These are phyloP conservation scores for Leptinotarsa texana DNA, from an alignment of 1,140 invertebrate genomes.

Conservation along the genomic window DNA sequence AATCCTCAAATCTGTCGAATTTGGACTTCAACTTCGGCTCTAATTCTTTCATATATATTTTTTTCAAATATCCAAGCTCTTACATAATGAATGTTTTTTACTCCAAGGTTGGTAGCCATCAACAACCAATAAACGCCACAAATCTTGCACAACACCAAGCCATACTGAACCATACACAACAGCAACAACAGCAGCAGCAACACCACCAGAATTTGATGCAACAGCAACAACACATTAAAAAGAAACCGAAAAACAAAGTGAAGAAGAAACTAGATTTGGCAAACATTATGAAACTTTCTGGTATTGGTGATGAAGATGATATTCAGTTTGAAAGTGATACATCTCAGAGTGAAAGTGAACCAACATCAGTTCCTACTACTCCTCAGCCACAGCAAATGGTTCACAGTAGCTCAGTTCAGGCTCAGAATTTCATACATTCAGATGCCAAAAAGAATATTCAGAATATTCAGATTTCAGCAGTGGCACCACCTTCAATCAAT, in stretches of 20 bases:
- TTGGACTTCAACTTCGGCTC: no score
- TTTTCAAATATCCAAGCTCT: background rate
- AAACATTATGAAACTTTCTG: conserved; percentile 62
- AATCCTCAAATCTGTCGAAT: no score
- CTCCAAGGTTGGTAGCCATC: conserved; percentile 39
- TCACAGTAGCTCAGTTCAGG: conserved; percentile 33
- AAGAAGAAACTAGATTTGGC: conserved; percentile 61
- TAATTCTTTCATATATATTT: conserved; percentile 5
- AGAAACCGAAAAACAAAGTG: conserved; percentile 53
- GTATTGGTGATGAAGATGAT: conserved; percentile 55
- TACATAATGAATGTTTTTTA: no score
- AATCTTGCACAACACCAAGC: conserved; percentile 34
- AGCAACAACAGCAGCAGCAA: conserved; percentile 30
- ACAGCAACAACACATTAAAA: conserved; percentile 43
- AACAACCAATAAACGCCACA: conserved; percentile 38
- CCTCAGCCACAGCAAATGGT: conserved; percentile 36
- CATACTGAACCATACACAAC: conserved; percentile 35
- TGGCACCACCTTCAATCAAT: conserved; percentile 48
- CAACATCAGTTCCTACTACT: conserved; percentile 44
- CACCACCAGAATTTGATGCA: conserved; percentile 32
- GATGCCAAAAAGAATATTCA: conserved; percentile 46
- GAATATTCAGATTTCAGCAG: conserved; percentile 49
- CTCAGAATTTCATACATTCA: conserved; percentile 35
- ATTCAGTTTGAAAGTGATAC: conserved; percentile 55
- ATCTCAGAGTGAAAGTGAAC: conserved; percentile 52